Conservation (phyloP, 2,888 invertebrate species). For the Arrhopalites spinosus region DNA sequence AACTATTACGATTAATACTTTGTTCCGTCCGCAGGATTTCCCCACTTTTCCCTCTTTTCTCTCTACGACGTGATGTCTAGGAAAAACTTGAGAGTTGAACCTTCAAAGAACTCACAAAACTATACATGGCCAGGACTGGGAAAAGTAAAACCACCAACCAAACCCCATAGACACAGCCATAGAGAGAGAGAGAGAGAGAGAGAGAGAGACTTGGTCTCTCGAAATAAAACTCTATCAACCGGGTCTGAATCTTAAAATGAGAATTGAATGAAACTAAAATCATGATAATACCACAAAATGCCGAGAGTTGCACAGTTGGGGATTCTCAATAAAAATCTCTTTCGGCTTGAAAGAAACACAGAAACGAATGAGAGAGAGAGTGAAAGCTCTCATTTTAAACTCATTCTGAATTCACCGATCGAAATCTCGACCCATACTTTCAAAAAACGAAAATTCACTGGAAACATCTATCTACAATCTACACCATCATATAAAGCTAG, state of each 20-base stretch:
- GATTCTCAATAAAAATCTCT: conserved; percentile 3
- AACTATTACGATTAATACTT: conserved; percentile 13
- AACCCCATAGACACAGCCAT: not conserved
- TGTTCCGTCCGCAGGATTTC: not conserved
- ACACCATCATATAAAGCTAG: too few relatives aligned
- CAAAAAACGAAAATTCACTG: not conserved
- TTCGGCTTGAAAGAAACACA: too few relatives aligned
- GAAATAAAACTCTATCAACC: not conserved
- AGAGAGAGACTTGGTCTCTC: not conserved
- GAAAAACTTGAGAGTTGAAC: too few relatives aligned
- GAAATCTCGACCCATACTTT: not conserved
- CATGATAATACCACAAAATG: not conserved
- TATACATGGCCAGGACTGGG: not conserved
- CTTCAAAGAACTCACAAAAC: too few relatives aligned
- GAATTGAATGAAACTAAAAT: conserved; percentile 10
- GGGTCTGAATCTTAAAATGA: not conserved
- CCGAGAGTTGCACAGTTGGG: conserved; percentile 5
- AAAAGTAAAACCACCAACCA: not conserved
- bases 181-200: not conserved
- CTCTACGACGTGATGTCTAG: too few relatives aligned
- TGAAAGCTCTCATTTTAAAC: not conserved
- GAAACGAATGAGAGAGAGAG: not conserved
- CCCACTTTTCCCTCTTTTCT: not conserved
- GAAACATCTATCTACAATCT: not conserved
- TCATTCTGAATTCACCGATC: not conserved